Evolutionary conservation across 2,888 invertebrate species (phyloP).

Genomic region (Luperina testacea): DNA sequence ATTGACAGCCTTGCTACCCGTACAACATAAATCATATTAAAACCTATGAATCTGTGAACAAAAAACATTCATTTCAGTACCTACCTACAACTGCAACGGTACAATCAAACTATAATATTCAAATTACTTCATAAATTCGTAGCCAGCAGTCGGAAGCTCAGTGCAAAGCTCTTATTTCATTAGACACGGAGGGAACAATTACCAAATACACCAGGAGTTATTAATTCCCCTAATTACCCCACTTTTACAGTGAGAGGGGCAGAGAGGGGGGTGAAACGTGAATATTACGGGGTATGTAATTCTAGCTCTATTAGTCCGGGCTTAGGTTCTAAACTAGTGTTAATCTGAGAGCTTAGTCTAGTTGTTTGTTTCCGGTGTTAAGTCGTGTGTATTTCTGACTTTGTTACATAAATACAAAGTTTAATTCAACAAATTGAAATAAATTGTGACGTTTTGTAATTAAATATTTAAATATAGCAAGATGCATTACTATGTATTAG

Average conservation of each 20-base stretch:
- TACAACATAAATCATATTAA: not conserved
- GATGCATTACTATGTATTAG: not conserved
- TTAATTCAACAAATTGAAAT: not conserved
- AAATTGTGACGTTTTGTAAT: not conserved
- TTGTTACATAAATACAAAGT: not conserved
- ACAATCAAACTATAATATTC: constrained; percentile 38
- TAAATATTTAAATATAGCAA: not conserved
- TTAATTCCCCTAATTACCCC: constrained; percentile 52
- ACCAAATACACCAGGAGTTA: constrained; percentile 52
- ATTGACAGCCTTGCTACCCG: not conserved
- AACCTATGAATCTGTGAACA: not conserved
- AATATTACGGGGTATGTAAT: constrained; percentile 51
- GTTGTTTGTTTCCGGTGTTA: constrained; percentile 53
- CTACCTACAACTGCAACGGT: too few species aligned
- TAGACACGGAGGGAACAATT: constrained; percentile 47
- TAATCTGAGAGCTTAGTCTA: constrained; percentile 18
- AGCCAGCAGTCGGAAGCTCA: constrained; percentile 5
- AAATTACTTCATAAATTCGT: constrained; percentile 30
- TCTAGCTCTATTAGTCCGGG: constrained; percentile 48
- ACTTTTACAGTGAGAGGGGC: constrained; percentile 31
- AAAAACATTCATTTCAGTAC: not conserved
- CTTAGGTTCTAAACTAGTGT: constrained; percentile 35
- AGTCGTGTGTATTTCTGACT: constrained; percentile 5
- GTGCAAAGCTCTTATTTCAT: constrained; percentile 50
- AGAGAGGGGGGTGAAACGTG: constrained; percentile 18